phyloP scores from a whole-genome alignment of 2,797 vertebrate species.

The Enoplosus armatus region DNA sequence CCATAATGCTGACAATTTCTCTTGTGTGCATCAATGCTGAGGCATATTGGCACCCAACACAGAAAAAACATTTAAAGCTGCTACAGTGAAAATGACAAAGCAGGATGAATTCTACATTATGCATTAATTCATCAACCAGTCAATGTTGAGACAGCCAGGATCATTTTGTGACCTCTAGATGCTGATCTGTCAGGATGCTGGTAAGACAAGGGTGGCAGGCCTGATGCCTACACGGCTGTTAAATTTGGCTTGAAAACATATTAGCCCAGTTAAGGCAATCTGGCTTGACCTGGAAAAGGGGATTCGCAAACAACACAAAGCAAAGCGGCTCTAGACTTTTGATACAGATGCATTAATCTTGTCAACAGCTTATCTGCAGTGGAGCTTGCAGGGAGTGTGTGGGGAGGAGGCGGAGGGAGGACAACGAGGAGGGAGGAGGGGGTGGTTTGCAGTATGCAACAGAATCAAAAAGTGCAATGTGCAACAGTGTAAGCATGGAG shows the following conservation, averaged over 20 bases:
- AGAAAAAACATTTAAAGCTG: constrained; percentile 24
- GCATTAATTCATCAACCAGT: constrained; percentile 17
- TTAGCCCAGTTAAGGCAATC: constrained; percentile 80
- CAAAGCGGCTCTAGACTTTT: constrained; percentile 81
- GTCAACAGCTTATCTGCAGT: constrained; percentile 81
- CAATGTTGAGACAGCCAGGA: constrained; percentile 11
- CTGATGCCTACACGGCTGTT: constrained; percentile 49
- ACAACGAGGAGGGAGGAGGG: not conserved
- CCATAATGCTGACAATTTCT: constrained; percentile 16
- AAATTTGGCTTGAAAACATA: constrained; percentile 80
- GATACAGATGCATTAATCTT: constrained; percentile 84
- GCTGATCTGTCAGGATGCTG: constrained; percentile 29
- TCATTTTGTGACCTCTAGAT: constrained; percentile 20
- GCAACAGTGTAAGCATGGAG: constrained; percentile 61
- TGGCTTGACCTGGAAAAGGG: constrained; percentile 81
- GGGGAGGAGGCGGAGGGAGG: constrained; percentile 1
- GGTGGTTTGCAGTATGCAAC: constrained; percentile 19
- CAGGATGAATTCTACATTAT: constrained; percentile 4
- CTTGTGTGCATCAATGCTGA: not conserved
- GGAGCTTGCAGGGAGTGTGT: constrained; percentile 67
- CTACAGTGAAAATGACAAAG: constrained; percentile 14
- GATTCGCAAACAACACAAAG: constrained; percentile 80
- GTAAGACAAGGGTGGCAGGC: constrained; percentile 21
- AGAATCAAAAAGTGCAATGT: constrained; percentile 80
- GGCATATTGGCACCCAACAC: constrained; percentile 12